A percentile compares a stretch with the other conserved stretches of the same genome.
Evolutionary conservation across 2,797 vertebrate species (phyloP).

Genomic region (Nannoperca australis): DNA sequence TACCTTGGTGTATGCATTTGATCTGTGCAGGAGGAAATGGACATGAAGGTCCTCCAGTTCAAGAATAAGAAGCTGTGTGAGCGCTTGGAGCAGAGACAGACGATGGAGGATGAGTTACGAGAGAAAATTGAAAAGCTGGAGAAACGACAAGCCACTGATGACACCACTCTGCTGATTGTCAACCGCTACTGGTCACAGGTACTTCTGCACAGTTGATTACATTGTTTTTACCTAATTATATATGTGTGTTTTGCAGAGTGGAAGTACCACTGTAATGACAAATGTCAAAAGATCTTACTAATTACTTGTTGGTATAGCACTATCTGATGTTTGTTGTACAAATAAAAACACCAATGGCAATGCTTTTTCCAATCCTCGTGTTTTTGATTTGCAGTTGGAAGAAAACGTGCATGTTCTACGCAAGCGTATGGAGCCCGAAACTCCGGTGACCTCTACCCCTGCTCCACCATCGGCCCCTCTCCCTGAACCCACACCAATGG

Average conservation of each 20-base stretch:
- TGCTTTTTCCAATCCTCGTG: not conserved
- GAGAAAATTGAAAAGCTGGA: constrained; percentile 96
- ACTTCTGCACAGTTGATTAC: not conserved
- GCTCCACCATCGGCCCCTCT: constrained; percentile 58
- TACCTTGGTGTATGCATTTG: not conserved
- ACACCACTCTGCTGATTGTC: constrained; percentile 93
- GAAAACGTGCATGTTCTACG: constrained; percentile 88
- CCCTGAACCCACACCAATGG: constrained; percentile 68
- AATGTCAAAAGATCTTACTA: not conserved
- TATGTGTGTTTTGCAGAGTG: not conserved
- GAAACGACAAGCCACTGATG: constrained; percentile 95
- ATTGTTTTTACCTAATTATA: not conserved
- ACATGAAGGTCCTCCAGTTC: constrained; percentile 96
- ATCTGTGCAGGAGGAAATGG: constrained; percentile 92
- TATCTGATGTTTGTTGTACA: not conserved
- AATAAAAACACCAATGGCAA: not conserved
- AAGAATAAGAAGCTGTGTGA: constrained; percentile 96
- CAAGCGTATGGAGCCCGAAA: constrained; percentile 84
- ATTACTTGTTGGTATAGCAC: not conserved
- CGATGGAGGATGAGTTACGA: constrained; percentile 93
- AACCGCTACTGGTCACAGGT: constrained; percentile 97
- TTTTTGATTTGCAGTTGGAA: constrained; percentile 85
- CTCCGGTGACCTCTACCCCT: constrained; percentile 67
- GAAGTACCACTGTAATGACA: not conserved
- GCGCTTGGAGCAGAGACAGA: constrained; percentile 93